These are phyloP conservation scores for Grantiella picta DNA, from an alignment of 2,113 vertebrate species.

Conservation along the genomic window DNA sequence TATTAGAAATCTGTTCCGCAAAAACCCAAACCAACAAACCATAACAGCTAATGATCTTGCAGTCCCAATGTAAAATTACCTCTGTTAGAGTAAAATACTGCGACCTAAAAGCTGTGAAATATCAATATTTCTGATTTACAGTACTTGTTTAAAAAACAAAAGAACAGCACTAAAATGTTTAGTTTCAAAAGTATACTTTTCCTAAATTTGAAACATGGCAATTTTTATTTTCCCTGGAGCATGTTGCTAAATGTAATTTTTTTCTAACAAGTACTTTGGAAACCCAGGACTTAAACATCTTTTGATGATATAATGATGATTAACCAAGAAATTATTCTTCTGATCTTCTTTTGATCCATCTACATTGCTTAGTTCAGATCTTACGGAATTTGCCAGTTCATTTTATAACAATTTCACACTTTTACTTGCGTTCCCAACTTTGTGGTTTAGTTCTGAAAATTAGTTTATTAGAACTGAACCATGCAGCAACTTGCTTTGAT, in stretches of 20 bases:
- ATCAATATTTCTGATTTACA: neutral
- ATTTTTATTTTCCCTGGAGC: neutral
- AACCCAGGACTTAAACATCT: neutral
- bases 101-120: neutral
- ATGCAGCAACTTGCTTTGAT: neutral
- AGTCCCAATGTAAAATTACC: neutral
- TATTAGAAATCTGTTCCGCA: neutral
- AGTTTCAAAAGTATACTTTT: neutral
- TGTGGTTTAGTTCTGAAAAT: neutral
- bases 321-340: neutral
- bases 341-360: neutral
- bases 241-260: neutral
- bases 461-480: neutral
- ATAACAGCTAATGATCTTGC: neutral
- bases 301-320: neutral
- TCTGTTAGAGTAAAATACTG: neutral
- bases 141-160: neutral
- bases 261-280: neutral
- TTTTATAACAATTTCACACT: neutral
- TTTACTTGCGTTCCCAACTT: neutral
- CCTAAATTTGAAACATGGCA: neutral
- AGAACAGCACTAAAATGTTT: neutral
- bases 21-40: neutral
- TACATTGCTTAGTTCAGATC: neutral
- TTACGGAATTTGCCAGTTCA: rapidly evolving